Base-by-base conservation (phyloP, 2,888 invertebrate species). In the Thumatha senex region DNA sequence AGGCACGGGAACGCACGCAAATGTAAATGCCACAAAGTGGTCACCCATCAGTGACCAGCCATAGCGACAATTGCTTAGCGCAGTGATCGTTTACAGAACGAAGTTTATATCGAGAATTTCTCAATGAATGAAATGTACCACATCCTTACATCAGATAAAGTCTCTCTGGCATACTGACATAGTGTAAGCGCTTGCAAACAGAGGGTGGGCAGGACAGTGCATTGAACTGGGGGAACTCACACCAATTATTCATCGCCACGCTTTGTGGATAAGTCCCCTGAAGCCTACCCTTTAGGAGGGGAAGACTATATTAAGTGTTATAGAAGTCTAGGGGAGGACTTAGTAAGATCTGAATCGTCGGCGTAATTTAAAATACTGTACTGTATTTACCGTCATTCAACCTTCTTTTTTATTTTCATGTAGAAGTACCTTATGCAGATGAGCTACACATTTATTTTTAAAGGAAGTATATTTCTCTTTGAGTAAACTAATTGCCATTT, bases 241-340 rank as follows among this genome's bases (percentile, higher is more conserved):
- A 62, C 70, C 78, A 79, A 80, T 80, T 81, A 81, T 81, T 80
- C 81, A 78, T 74, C 73, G 70, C 63, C 76, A 76, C 72, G 76
- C 74, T 67, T 76, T 73, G 30, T 52, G 45, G 67, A 67, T 76
- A 74, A 71, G 50, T 68, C 71, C 67, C 69, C 67, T 63, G 59
- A 56, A 63, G 56, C 56, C 51, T 54, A 62, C 70, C 74, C 70
- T 61, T 59, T 58, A 42, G 42, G 42, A 34, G 51, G 56, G 59
- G 56, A 39, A 54, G 54, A 49, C 56, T 61, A 34, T 55, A 56
- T 61, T 50, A 54, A 45, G 48, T 53, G 38, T n/a, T 40, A 15
- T 45, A 33, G 18, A 34, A 39, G 24, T 43, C 40, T 40, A 39
- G 33, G 33, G 30, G 33, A 47, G 39, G 34, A 40, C 30, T 39